A percentile compares a stretch with the other conserved stretches of the same genome.
These are phyloP conservation scores for Scaeva pyrastri DNA, from an alignment of 2,888 invertebrate species.

Conservation along the genomic window DNA sequence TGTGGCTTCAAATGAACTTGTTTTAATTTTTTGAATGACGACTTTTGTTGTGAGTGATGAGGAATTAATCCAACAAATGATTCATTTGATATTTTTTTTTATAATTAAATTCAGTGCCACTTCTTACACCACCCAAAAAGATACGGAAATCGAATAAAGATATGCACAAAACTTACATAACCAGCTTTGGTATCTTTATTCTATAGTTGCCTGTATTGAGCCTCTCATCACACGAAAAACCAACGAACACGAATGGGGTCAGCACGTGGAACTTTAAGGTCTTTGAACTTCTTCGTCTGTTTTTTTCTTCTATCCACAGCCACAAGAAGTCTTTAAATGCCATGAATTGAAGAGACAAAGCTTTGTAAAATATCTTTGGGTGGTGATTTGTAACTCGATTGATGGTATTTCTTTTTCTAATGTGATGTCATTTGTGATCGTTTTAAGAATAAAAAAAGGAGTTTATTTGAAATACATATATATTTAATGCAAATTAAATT, in stretches of 20 bases:
- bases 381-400: conserved; percentile 2
- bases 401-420: conserved; percentile 17
- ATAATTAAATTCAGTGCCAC: neutral
- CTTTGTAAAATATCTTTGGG: neutral
- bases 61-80: neutral
- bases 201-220: neutral
- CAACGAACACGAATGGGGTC: conserved; percentile 61
- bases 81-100: conserved; percentile 8
- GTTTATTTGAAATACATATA: neutral
- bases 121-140: neutral
- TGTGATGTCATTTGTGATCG: neutral
- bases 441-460: neutral
- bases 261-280: conserved; percentile 69
- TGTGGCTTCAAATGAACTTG: conserved; percentile 24
- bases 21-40: neutral
- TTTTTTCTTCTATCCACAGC: neutral
- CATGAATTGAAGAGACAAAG: conserved; percentile 4
- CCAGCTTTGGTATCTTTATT: neutral
- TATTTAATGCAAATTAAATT: conserved; percentile 11
- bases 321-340: conserved; percentile 36
- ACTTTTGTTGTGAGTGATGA: neutral
- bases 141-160: conserved; percentile 17
- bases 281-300: conserved; percentile 57
- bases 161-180: conserved; percentile 25
- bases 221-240: neutral